A percentile compares a stretch with the other conserved stretches of the same genome.
phyloP scores from a whole-genome alignment of 2,888 invertebrate species.

The Pachymerium ferrugineum region DNA sequence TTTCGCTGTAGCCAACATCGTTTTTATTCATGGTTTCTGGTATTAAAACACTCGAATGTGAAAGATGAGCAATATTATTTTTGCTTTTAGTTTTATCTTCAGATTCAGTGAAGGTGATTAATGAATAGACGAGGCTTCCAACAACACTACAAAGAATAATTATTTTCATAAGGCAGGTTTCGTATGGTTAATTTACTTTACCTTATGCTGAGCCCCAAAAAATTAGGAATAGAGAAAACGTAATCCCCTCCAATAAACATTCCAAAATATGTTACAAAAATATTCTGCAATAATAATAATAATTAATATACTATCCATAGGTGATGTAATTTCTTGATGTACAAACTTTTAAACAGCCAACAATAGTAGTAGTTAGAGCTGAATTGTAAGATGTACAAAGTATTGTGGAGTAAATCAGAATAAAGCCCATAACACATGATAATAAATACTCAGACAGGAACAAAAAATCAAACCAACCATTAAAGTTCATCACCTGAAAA shows the following conservation, averaged over 20 bases:
- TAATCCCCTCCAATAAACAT: constrained; percentile 99
- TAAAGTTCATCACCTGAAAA: constrained; percentile 53
- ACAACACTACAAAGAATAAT: neutral
- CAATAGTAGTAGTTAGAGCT: constrained; percentile 96
- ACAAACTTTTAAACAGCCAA: constrained; percentile 81
- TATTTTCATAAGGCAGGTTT: neutral
- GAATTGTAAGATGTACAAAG: constrained; percentile 94
- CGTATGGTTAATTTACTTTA: neutral
- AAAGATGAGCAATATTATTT: neutral
- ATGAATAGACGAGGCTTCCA: constrained; percentile 18
- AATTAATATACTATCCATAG: neutral
- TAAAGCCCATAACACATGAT: constrained; percentile 95
- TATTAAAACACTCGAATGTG: neutral
- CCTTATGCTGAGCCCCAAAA: constrained; percentile 91
- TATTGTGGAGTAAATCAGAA: constrained; percentile 90
- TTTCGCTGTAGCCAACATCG: too few species aligned
- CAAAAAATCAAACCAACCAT: constrained; percentile 66
- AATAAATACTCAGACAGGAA: constrained; percentile 76
- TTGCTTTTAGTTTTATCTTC: neutral
- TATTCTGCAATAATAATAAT: constrained; percentile 57
- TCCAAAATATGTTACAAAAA: constrained; percentile 93
- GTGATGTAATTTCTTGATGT: too few species aligned
- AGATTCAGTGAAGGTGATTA: constrained; percentile 24
- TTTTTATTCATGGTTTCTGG: neutral
- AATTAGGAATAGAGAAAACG: constrained; percentile 88